These are phyloP conservation scores for Xenotilapia caudafasciata DNA, from an alignment of 2,113 vertebrate genomes.

Conservation along the genomic window DNA sequence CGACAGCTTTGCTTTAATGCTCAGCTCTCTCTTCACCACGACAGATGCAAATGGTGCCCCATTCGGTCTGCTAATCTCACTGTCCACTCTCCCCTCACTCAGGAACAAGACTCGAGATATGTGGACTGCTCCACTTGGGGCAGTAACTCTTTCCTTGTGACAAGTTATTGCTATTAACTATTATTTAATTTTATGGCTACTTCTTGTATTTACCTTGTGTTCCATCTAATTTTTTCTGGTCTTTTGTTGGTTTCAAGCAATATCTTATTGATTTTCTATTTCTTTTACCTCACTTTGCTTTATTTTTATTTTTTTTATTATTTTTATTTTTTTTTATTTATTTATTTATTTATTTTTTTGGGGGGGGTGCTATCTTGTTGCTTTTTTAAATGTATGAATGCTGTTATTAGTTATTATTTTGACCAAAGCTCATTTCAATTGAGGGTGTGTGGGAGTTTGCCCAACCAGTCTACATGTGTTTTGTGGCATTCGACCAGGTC, in stretches of 20 bases:
- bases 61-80: background rate
- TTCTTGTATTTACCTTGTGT: background rate
- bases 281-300: background rate
- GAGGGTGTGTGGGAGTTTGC: background rate
- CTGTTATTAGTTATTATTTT: background rate
- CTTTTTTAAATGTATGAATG: background rate
- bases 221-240: background rate
- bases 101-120: background rate
- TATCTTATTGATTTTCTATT: background rate
- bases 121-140: background rate
- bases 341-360: no score
- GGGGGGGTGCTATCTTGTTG: background rate
- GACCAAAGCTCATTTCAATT: background rate
- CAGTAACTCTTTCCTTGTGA: background rate
- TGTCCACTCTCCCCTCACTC: background rate
- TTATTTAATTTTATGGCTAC: background rate
- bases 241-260: background rate
- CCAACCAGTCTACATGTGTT: background rate
- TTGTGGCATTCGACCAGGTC: background rate
- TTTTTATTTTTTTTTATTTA: accelerated
- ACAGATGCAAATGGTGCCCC: background rate
- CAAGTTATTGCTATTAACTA: background rate
- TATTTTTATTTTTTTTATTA: no score
- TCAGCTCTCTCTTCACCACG: no score
- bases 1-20: no score